Evolutionary conservation across 2,113 vertebrate genomes (phyloP), one percentile per base, ranked within the genome.

Genomic region (Fulica atra): DNA sequence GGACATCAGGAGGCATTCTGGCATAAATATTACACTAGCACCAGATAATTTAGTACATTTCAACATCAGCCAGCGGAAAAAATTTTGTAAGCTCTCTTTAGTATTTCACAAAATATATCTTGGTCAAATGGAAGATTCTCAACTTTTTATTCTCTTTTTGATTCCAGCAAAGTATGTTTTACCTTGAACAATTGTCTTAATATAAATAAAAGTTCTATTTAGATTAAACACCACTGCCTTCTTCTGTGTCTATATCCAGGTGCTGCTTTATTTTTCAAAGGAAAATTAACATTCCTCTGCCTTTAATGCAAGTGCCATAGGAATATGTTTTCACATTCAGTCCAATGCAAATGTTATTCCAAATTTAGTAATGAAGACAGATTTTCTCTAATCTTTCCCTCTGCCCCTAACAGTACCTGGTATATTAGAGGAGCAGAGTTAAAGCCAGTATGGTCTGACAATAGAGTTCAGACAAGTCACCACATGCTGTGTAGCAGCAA

Each of bases 21-120:
- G 63, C 36, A 51, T 8, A 69, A 54, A 26, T 16, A 65, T 4
- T 29, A 57, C 12, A 20, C 14, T 2, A 81, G 1, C 1, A 0
- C 9, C 42, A 81, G 26, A 2, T 12, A 36, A 38, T 31, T 63
- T 59, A 18, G 10, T n/a, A 70, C 4, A 28, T 64, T 60, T 21
- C n/a, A 60, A 40, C 26, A 31, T 29, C 20, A 79, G 28, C 14
- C 33, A 66, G 11, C 5, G 14, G 61, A 13, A 63, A 59, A 78
- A 54, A 48, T 23, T 36, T 13, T 50, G 11, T 51, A 89, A 72
- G 17, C 9, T 5, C 0, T 71, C 10, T 68, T 61, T 10, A 42
- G 7, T 42, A 35, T 81, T 92, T 84, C 50, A 25, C 33, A 81
- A 92, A 84, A 70, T 26, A 46, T 2, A 2, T 64, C 48, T 68